Conservation (phyloP, 2,888 invertebrate genomes). For the Heteromurus nitidus region DNA sequence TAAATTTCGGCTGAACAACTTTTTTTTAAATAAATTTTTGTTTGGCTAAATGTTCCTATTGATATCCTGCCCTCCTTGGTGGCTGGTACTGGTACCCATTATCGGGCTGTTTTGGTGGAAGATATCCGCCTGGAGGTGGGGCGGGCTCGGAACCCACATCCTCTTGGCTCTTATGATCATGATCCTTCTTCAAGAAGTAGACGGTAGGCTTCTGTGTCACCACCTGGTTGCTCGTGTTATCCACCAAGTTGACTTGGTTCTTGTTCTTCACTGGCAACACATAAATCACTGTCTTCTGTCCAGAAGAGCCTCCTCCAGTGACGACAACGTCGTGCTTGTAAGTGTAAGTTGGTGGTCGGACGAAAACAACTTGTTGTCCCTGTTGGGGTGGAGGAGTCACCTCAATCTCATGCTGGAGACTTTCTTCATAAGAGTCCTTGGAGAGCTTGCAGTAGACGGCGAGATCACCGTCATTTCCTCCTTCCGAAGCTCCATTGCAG, state of each 20-base stretch:
- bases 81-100: conserved; percentile 51
- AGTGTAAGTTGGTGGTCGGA: conserved; percentile 60
- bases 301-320: conserved; percentile 40
- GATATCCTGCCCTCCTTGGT: conserved; percentile 24
- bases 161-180: conserved; percentile 22
- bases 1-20: too few species aligned
- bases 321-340: conserved; percentile 66
- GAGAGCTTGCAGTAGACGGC: conserved; percentile 60
- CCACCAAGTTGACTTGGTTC: conserved; percentile 49
- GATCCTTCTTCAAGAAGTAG: conserved; percentile 58
- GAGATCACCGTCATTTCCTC: conserved; percentile 40
- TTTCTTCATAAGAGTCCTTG: conserved; percentile 49
- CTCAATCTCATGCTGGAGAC: conserved; percentile 49
- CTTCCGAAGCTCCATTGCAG: conserved; percentile 49
- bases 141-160: conserved; percentile 18
- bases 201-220: conserved; percentile 63
- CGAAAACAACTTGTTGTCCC: conserved; percentile 60
- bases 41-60: too few species aligned
- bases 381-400: conserved; percentile 44
- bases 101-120: conserved; percentile 46
- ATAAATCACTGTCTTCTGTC: conserved; percentile 59
- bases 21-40: too few species aligned
- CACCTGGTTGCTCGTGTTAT: conserved; percentile 38
- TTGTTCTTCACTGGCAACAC: conserved; percentile 63
- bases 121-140: conserved; percentile 42